phyloP scores from a whole-genome alignment of 53 echinoderm and acorn worm genomes.

The Glandiceps talaboti region DNA sequence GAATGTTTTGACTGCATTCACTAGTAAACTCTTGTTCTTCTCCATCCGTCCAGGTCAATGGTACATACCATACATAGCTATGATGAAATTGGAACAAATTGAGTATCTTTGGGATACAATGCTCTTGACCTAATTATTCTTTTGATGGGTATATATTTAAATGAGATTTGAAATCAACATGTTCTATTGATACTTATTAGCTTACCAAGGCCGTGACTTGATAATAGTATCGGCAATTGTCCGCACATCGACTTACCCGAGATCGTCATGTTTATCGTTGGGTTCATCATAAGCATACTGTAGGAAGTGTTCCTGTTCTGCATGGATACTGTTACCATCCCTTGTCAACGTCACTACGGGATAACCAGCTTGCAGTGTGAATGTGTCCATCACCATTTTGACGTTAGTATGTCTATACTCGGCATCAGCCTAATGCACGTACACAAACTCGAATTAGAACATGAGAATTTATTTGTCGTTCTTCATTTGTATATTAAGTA shows the following conservation, averaged over 20 bases:
- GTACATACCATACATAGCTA: background rate
- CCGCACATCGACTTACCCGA: conserved; percentile 86
- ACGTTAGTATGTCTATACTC: background rate
- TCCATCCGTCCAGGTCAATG: background rate
- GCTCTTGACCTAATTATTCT: too few relatives aligned
- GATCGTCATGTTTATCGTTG: conserved; percentile 35
- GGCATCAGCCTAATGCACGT: background rate
- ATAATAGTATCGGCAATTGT: too few relatives aligned
- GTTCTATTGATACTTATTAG: too few relatives aligned
- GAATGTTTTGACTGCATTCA: background rate
- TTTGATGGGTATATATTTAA: too few relatives aligned
- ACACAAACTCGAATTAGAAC: too few relatives aligned
- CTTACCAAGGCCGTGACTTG: too few relatives aligned
- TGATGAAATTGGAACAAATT: too few relatives aligned
- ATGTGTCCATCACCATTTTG: background rate
- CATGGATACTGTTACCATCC: background rate
- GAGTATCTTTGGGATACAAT: too few relatives aligned
- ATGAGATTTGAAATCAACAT: too few relatives aligned
- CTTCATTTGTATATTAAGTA: too few relatives aligned
- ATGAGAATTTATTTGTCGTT: too few relatives aligned
- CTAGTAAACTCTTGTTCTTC: background rate
- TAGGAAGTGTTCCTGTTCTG: background rate
- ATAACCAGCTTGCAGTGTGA: background rate
- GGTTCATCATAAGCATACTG: background rate
- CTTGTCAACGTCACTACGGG: background rate